Conservation (phyloP, 2,797 vertebrate genomes). For the Leptodactylus fallax region DNA sequence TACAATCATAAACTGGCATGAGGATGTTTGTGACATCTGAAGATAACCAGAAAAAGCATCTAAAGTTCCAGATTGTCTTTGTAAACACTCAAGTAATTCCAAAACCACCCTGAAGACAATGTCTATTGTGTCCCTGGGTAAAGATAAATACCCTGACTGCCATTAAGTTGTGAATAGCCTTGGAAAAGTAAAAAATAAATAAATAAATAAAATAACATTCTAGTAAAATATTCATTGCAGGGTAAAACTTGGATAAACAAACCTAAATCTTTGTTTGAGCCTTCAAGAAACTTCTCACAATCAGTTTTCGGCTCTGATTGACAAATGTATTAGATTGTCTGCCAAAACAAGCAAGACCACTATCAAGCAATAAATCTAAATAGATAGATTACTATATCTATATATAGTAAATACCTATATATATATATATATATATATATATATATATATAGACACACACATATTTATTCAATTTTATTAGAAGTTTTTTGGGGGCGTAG, state of each 20-base stretch:
- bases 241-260: not conserved
- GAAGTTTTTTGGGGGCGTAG: too few relatives aligned
- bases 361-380: too few relatives aligned
- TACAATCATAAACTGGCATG: too few relatives aligned
- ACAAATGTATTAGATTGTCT: too few relatives aligned
- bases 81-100: not conserved
- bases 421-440: too few relatives aligned
- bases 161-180: not conserved
- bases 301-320: too few relatives aligned
- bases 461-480: too few relatives aligned
- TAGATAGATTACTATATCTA: too few relatives aligned
- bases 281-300: not conserved
- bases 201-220: not conserved
- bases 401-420: too few relatives aligned
- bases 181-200: too few relatives aligned
- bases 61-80: not conserved
- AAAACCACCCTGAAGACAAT: not conserved
- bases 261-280: not conserved
- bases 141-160: not conserved
- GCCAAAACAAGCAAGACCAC: too few relatives aligned
- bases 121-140: not conserved
- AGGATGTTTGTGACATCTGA: not conserved
- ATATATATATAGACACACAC: too few relatives aligned
- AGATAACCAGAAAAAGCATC: not conserved
- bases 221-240: not conserved